Conservation (phyloP, 2,113 vertebrate species). For the Salvelinus alpinus region DNA sequence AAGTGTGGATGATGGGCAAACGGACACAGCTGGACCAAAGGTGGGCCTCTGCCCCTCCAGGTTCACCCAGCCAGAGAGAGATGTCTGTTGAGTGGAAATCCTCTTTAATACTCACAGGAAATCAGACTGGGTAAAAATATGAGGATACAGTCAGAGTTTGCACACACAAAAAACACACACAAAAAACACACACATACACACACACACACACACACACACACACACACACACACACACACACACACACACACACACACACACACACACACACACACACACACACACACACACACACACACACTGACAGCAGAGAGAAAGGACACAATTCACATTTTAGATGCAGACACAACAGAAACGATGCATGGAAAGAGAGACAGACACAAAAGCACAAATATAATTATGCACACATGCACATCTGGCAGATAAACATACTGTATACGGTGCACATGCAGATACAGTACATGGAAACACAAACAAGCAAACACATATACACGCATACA, state of each 20-base stretch:
- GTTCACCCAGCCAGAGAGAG: constrained; percentile 35
- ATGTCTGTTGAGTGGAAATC: constrained; percentile 55
- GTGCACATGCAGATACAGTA: background rate
- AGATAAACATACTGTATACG: constrained; percentile 13
- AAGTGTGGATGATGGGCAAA: background rate
- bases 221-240: background rate
- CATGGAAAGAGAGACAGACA: background rate
- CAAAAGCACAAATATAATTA: constrained; percentile 8
- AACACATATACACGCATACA: constrained; percentile 28
- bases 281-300: no score
- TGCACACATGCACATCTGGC: background rate
- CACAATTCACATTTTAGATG: no score
- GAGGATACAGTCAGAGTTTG: background rate
- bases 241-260: constrained; percentile 23
- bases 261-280: background rate
- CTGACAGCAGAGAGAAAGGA: no score
- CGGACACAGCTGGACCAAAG: constrained; percentile 57
- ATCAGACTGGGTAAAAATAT: constrained; percentile 28
- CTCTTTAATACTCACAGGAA: constrained; percentile 42
- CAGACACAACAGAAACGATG: constrained; percentile 2
- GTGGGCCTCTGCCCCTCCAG: constrained; percentile 44
- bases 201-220: constrained; percentile 8
- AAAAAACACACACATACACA: constrained; percentile 6
- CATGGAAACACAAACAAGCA: background rate
- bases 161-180: constrained; percentile 19